Percentiles rank a stretch among this genome's conserved stretches.
Evolutionary conservation across 1,140 invertebrate genomes (phyloP).

Genomic region (Atta texana): DNA sequence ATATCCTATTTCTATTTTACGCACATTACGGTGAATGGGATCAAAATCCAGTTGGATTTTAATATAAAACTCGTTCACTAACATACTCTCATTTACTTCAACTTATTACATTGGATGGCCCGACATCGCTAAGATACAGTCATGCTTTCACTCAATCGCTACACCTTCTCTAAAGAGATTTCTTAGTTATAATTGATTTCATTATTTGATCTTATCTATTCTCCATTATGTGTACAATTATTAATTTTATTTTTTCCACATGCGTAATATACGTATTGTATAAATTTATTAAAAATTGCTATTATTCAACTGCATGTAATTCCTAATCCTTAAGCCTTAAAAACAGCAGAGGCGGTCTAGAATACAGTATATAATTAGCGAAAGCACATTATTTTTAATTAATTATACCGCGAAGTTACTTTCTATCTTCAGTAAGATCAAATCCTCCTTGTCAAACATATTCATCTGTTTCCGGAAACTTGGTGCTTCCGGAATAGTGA

Average conservation of each 20-base stretch:
- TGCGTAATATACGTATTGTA: neutral
- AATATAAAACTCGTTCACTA: constrained; percentile 33
- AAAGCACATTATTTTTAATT: constrained; percentile 42
- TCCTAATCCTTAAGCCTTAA: neutral
- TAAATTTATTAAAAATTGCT: neutral
- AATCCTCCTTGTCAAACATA: constrained; percentile 46
- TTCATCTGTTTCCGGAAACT: constrained; percentile 69
- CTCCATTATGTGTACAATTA: neutral
- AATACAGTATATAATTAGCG: constrained; percentile 33
- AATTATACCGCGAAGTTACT: constrained; percentile 41
- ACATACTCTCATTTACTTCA: constrained; percentile 22
- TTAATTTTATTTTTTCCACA: neutral
- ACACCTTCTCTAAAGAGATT: neutral
- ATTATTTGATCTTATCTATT: neutral
- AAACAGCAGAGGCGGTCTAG: neutral
- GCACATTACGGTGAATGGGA: constrained; percentile 19
- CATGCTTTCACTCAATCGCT: neutral
- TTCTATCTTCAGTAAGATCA: constrained; percentile 56
- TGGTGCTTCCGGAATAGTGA: constrained; percentile 56
- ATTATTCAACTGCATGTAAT: neutral
- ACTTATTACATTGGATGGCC: neutral
- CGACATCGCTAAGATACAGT: neutral
- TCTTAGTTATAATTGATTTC: neutral
- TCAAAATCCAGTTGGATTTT: constrained; percentile 23
- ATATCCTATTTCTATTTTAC: constrained; percentile 18